Percentiles rank a stretch among this genome's conserved stretches.
Evolutionary conservation across 2,888 invertebrate genomes (phyloP).

Genomic region (Griposia aprilina): DNA sequence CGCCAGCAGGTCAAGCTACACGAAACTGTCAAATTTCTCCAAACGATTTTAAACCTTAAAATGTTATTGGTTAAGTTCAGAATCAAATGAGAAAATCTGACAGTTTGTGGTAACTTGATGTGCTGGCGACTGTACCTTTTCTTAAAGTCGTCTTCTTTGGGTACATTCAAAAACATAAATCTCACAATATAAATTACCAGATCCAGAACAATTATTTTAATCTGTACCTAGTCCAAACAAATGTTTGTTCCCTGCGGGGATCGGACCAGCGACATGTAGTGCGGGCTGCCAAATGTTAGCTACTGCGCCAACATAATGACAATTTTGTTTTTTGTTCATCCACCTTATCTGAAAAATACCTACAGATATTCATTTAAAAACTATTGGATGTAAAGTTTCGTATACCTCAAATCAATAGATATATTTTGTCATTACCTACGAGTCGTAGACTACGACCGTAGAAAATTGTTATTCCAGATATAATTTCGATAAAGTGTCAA

Average conservation of each 20-base stretch:
- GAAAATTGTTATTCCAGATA: constrained; percentile 6
- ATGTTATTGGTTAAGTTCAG: no score
- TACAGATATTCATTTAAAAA: background rate
- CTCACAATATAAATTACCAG: background rate
- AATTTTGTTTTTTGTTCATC: background rate
- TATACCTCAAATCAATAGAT: background rate
- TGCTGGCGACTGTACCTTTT: no score
- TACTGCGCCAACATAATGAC: background rate
- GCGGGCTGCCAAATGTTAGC: background rate
- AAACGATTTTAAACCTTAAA: no score
- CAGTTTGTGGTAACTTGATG: no score
- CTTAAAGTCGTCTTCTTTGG: background rate
- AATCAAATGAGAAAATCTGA: no score
- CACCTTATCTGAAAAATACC: background rate
- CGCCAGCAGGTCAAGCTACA: no score
- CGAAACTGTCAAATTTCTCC: no score
- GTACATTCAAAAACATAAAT: background rate
- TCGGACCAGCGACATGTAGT: background rate
- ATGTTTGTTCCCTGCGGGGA: background rate
- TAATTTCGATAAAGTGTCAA: constrained; percentile 26
- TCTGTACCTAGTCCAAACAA: background rate
- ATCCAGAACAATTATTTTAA: background rate
- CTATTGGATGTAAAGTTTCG: background rate
- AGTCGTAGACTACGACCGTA: background rate
- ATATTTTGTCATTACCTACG: background rate